phyloP scores from a whole-genome alignment of 2,797 vertebrate genomes.

The Macropodus opercularis region DNA sequence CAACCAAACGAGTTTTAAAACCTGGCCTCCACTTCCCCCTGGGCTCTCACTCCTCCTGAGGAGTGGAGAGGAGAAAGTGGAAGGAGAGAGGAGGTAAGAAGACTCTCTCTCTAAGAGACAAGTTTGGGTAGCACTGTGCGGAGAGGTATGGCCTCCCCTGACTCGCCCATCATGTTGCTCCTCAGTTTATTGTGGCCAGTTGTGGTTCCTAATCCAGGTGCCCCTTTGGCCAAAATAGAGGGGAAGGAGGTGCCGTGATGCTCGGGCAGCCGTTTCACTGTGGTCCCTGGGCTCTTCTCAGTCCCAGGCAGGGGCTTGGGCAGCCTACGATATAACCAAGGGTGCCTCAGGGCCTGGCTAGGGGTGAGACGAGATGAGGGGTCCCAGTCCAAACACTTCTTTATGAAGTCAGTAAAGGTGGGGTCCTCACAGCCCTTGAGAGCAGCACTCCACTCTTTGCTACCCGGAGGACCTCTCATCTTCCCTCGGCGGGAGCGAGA shows the following conservation, averaged over 20 bases:
- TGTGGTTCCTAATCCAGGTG: constrained; percentile 80
- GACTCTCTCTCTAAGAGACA: constrained; percentile 84
- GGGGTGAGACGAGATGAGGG: constrained; percentile 91
- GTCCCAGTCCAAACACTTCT: constrained; percentile 97
- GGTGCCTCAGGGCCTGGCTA: constrained; percentile 90
- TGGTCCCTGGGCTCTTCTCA: constrained; percentile 82
- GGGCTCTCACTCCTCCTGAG: constrained; percentile 72
- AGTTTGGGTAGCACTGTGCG: constrained; percentile 96
- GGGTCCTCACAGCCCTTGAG: constrained; percentile 95
- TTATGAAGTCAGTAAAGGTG: constrained; percentile 94
- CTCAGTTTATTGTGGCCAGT: constrained; percentile 90
- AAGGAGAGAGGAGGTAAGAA: constrained; percentile 52
- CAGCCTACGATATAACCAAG: constrained; percentile 91
- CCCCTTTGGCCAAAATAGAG: constrained; percentile 88
- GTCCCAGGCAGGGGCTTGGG: constrained; percentile 83
- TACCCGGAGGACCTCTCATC: constrained; percentile 89
- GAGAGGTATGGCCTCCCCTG: constrained; percentile 87
- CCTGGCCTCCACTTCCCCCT: constrained; percentile 55
- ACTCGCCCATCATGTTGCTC: constrained; percentile 89
- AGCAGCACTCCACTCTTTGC: constrained; percentile 91
- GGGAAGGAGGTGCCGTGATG: constrained; percentile 89
- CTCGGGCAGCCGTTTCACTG: constrained; percentile 83
- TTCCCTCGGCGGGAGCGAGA: constrained; percentile 92
- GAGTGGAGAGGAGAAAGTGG: constrained; percentile 54
- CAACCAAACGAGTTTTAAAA: constrained; percentile 78